Evolutionary conservation across 2,113 vertebrate species (phyloP).

Genomic region (Phaethon lepturus): DNA sequence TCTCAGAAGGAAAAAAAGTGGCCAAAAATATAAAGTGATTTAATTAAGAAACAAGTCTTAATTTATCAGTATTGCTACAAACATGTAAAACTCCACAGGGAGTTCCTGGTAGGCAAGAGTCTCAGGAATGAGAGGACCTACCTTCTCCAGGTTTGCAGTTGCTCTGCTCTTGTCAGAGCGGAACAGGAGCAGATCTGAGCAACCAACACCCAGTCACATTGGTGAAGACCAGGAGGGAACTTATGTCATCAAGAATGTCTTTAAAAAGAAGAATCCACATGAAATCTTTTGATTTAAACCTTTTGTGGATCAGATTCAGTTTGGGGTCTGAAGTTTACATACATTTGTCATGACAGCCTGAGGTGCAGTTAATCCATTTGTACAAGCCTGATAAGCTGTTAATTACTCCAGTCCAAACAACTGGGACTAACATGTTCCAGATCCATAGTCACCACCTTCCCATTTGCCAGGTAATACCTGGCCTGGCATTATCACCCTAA

Average conservation of each 20-base stretch:
- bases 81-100: neutral
- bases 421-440: neutral
- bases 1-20: neutral
- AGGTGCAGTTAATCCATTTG: neutral
- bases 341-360: neutral
- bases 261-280: neutral
- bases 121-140: neutral
- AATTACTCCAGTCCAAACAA: neutral
- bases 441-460: neutral
- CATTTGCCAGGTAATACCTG: neutral
- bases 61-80: neutral
- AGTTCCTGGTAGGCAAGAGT: neutral
- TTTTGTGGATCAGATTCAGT: neutral
- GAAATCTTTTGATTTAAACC: neutral
- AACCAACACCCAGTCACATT: neutral
- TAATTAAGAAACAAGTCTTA: neutral
- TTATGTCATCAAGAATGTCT: fast-evolving
- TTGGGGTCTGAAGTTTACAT: neutral
- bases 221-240: neutral
- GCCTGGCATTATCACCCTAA: neutral
- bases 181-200: neutral
- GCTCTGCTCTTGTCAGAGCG: neutral
- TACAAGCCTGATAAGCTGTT: neutral
- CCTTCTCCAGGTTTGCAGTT: neutral
- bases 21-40: neutral